Evolutionary conservation across 2,888 invertebrate genomes (phyloP).

Genomic region (Drosophila lutescens): DNA sequence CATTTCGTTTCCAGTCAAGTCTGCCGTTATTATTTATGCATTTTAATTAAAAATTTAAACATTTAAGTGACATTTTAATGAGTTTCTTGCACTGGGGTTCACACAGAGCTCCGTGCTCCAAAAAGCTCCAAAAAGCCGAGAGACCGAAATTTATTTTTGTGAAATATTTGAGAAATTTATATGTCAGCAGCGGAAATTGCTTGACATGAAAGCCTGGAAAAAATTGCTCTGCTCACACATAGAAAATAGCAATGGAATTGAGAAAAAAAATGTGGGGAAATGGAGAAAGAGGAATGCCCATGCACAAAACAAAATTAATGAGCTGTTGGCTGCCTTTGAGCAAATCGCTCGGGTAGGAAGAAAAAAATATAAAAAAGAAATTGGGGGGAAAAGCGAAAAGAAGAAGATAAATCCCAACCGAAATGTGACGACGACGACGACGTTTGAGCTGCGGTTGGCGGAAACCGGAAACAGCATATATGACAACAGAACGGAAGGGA

Average conservation of each 20-base stretch:
- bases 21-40: constrained; percentile 69
- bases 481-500: constrained; percentile 82
- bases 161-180: constrained; percentile 51
- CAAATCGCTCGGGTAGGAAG: constrained; percentile 46
- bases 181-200: constrained; percentile 52
- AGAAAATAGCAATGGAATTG: constrained; percentile 17
- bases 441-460: constrained; percentile 69
- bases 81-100: constrained; percentile 54
- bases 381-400: constrained; percentile 28
- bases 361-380: constrained; percentile 24
- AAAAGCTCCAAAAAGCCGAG: constrained; percentile 10
- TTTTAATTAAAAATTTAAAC: constrained; percentile 78
- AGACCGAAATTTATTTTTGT: constrained; percentile 47
- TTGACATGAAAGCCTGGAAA: constrained; percentile 52
- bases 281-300: constrained; percentile 40
- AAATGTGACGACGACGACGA: constrained; percentile 37
- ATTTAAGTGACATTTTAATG: constrained; percentile 77
- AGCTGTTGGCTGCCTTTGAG: constrained; percentile 70
- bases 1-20: constrained; percentile 42
- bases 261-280: constrained; percentile 11
- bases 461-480: constrained; percentile 83
- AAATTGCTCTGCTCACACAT: constrained; percentile 49
- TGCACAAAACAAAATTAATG: constrained; percentile 70
- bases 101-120: constrained; percentile 6
- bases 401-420: constrained; percentile 50